Evolutionary conservation across 2,113 vertebrate species (phyloP), one percentile per base, ranked within the genome.

Genomic region (Grus americana): DNA sequence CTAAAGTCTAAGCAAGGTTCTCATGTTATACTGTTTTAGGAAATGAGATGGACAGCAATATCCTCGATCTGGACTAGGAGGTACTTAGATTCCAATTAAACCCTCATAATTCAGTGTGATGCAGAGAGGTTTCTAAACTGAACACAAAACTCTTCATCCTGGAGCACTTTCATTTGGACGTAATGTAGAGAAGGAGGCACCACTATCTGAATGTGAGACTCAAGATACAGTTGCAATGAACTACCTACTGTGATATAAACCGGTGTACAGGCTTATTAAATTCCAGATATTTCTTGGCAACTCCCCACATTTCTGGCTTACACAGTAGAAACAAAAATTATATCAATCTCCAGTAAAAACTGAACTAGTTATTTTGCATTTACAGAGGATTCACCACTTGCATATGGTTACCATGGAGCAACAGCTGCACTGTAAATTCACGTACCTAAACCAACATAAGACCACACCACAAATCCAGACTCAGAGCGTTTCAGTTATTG

Each of bases 341-440:
- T 4, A 42, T 16, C 4, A 32, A 16, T 22, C 10, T 52, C 26
- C 30, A 71, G 15, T 38, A 67, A 54, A 66, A 54, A 38, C 1
- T 15, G 6, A 49, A 10, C 2, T 5, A 6, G 9, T 26, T 59
- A 5, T 42, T 91, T 42, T 42, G 9, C 11, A 27, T 59, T 75
- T 75, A 21, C 5, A 46, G 44, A 44, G 30, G 27, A 34, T 79
- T 86, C 70, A 12, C 11, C 5, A 11, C 38, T 58, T 32, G 18
- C 14, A 27, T 2, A 0, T 27, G 20, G 3, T 59, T 55, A 30
- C 12, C 9, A 10, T 1, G 0, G 4, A 38, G 15, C 18, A 47
- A 27, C 0, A 6, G 20, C 30, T 36, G 21, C 47, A 8, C 46
- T 52, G 8, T 27, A 49, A 40, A 59, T 79, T 75, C 24, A 54